Percentiles rank a stretch among this genome's conserved stretches.
These are phyloP conservation scores for Parnassius mnemosyne DNA, from an alignment of 2,888 invertebrate genomes.

Conservation along the genomic window DNA sequence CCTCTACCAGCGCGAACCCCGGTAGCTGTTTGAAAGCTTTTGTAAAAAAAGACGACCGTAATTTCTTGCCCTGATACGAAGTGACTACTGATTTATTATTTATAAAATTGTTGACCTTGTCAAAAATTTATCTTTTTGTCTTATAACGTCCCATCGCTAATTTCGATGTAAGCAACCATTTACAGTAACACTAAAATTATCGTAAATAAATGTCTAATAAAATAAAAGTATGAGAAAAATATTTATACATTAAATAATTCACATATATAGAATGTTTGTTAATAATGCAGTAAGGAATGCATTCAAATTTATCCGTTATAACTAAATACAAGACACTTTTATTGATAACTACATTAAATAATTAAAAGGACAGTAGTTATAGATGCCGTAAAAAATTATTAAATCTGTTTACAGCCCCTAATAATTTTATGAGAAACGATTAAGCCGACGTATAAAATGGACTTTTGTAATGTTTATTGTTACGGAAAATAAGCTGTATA, in stretches of 20 bases:
- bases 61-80: constrained; percentile 42
- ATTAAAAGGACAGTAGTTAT: background rate
- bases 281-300: too few relatives aligned
- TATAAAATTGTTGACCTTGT: constrained; percentile 19
- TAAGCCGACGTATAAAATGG: constrained; percentile 56
- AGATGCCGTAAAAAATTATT: constrained; percentile 11
- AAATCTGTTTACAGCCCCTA: constrained; percentile 49
- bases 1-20: constrained; percentile 51
- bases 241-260: background rate
- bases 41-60: constrained; percentile 50
- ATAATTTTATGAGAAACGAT: constrained; percentile 66
- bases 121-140: too few relatives aligned
- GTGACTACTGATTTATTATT: constrained; percentile 52
- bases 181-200: too few relatives aligned
- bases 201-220: too few relatives aligned
- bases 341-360: too few relatives aligned
- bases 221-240: too few relatives aligned
- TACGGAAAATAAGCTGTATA: constrained; percentile 69
- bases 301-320: too few relatives aligned
- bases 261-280: too few relatives aligned
- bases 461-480: constrained; percentile 66
- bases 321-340: too few relatives aligned
- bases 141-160: too few relatives aligned
- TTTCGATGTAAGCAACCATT: too few relatives aligned
- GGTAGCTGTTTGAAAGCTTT: constrained; percentile 50